These are phyloP conservation scores for Phylloscopus whistleri DNA, from an alignment of 2,113 vertebrate species.

Conservation along the genomic window DNA sequence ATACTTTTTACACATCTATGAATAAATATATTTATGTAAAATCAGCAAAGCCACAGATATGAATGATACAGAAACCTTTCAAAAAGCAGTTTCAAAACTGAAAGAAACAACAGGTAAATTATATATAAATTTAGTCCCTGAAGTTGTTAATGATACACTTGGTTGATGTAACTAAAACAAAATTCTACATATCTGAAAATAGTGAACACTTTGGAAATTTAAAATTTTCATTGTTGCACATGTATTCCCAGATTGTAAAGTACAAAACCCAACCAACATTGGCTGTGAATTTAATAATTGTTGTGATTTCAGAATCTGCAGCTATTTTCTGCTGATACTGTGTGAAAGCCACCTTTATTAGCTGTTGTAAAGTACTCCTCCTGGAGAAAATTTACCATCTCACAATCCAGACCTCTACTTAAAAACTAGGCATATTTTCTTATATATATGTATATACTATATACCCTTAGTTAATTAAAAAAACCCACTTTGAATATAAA, in stretches of 20 bases:
- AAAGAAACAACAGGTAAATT: neutral
- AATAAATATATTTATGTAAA: neutral
- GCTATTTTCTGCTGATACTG: neutral
- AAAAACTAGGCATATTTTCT: neutral
- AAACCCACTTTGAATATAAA: neutral
- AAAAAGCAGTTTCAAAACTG: neutral
- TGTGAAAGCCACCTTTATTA: neutral
- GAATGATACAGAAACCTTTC: neutral
- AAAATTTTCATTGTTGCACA: neutral
- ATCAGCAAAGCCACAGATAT: neutral
- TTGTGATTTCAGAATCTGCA: neutral
- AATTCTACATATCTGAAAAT: neutral
- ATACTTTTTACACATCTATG: neutral
- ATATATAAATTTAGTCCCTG: neutral
- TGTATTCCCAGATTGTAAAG: neutral
- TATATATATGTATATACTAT: neutral
- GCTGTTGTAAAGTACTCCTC: neutral
- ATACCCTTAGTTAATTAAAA: neutral
- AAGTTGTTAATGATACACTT: neutral
- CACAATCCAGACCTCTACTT: neutral
- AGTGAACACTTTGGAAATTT: neutral
- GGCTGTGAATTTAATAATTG: neutral
- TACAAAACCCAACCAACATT: neutral
- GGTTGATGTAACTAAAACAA: neutral
- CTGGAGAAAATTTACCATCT: neutral